Base-by-base conservation (phyloP, 2,113 vertebrate genomes). In the Eublepharis macularius region DNA sequence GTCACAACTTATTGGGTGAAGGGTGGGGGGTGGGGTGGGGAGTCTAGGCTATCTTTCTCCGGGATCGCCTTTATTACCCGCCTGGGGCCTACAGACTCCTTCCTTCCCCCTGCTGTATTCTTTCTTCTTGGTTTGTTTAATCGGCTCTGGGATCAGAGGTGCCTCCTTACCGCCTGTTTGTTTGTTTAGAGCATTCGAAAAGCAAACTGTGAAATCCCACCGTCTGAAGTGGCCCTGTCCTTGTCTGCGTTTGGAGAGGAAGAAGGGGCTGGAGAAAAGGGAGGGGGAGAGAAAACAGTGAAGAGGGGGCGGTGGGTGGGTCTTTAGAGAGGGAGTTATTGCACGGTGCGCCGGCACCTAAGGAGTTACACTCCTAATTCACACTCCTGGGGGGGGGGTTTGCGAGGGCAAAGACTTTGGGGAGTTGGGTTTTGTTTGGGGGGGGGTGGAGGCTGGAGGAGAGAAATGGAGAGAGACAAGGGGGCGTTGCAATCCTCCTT, bases 171-270 rank as follows among this genome's bases (percentile, higher is more conserved):
- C 4, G 21, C 14, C 92, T 94, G n/a, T 78, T 66, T 54, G 66
- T 70, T 72, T 36, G 66, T 45, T 19, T 2, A n/a, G 77, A 43
- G 60, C 54, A 16, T 43, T 43, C 90, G 92, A 93, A 93, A 92
- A 92, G 91, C 91, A 94, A 92, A 89, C 87, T 80, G 90, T 89
- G 93, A 89, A 89, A 89, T 68, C 90, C 88, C 84, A 83, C 88
- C 76, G 68, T 85, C 87, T 80, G 75, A 70, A 57, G 76, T 47
- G 90, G 24, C 82, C 29, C 39, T 57, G 88, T 21, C 39, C 60
- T 82, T 2, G 19, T 39, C 60, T n/a, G 34, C 8, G 3, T 36
- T 10, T 36, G 26, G 29, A 43, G 39, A 21, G 41, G 54, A 65
- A 29, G 39, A 63, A 79, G 13, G 76, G 76, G 49, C 2, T 47